phyloP scores from a whole-genome alignment of 2,888 invertebrate genomes.

The Cataglyphis albicans region DNA sequence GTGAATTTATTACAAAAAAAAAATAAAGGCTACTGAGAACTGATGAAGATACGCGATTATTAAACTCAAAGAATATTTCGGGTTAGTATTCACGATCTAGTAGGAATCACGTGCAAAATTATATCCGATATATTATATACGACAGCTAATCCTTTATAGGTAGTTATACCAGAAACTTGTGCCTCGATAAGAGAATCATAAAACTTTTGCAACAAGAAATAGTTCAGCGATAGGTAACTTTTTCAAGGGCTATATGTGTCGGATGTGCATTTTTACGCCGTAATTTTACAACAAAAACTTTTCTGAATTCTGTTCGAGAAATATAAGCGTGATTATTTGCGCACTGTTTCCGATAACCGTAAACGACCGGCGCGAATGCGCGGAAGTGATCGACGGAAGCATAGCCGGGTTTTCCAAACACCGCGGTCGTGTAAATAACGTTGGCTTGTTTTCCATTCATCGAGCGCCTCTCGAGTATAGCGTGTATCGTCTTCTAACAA shows the following conservation, averaged over 20 bases:
- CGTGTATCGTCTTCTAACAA: conserved; percentile 44
- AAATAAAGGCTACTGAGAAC: conserved; percentile 16
- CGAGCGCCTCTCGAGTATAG: conserved; percentile 7
- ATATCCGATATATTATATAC: conserved; percentile 2
- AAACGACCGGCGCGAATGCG: conserved; percentile 8
- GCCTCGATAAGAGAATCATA: background rate
- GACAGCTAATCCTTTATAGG: conserved; percentile 35
- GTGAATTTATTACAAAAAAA: conserved; percentile 28
- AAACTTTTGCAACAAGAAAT: conserved; percentile 40
- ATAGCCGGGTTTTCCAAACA: conserved; percentile 40
- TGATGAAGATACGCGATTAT: conserved; percentile 16
- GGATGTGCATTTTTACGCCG: background rate
- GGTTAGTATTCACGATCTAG: conserved; percentile 27
- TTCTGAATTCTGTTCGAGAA: conserved; percentile 2
- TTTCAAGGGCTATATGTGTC: conserved; percentile 7
- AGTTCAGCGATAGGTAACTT: conserved; percentile 34
- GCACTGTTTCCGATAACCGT: conserved; percentile 35
- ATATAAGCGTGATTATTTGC: conserved; percentile 44
- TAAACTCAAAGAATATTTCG: conserved; percentile 28
- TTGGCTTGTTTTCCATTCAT: conserved; percentile 49
- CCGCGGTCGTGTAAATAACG: conserved; percentile 45
- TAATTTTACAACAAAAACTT: background rate
- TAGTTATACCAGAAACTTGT: conserved; percentile 47
- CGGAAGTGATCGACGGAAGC: conserved; percentile 45
- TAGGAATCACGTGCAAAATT: conserved; percentile 41